Base-by-base conservation (phyloP, 2,113 vertebrate species). In the Candoia aspera region DNA sequence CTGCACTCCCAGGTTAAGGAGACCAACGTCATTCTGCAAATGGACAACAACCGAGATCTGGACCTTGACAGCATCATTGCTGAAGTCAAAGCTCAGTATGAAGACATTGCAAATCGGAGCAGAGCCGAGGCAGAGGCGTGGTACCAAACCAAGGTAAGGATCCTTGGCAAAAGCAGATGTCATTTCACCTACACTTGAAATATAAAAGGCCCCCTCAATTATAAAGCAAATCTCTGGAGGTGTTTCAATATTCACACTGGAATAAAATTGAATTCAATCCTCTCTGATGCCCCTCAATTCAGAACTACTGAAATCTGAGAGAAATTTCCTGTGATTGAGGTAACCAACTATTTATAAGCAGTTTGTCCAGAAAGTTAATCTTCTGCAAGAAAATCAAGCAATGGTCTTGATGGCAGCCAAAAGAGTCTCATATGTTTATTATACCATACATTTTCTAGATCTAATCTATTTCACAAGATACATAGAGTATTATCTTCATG, bases 31-130 rank as follows among this genome's bases (percentile, higher is more conserved):
- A 37, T 99, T 0, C 97, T 99, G 42, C 97, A 98, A 95, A 99
- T 99, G 98, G 98, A 99, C 96, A 99, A 99, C 90, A 99, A 98
- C 97, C 97, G 99, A 9, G 95, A 13, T 91, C 96, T 99, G 93
- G 98, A 99, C 95, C 98, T 99, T 95, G 96, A 99, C 4, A 24
- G 98, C 94, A 98, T 99, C 94, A 98, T 99, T 0, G 97, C 98
- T 0, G 99, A 99, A 96, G 98, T 99, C 87, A 98, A 97, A 0
- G 97, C 97, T 0, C 99, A 98, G 94, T 99, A 99, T 0, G 98
- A 99, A 90, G 98, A 99, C 12, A 99, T 99, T 0, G 98, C 98
- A 90, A 97, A 97, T 95, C 95, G 95, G 5, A 99, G 98, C 98
- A 97, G 97, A 21, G 86, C 93, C 0, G 99, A 99, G 89, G 98